Percentiles rank a stretch among this genome's conserved stretches.
These are phyloP conservation scores for Chelonia mydas DNA, from an alignment of 2,797 vertebrate species.

Conservation along the genomic window DNA sequence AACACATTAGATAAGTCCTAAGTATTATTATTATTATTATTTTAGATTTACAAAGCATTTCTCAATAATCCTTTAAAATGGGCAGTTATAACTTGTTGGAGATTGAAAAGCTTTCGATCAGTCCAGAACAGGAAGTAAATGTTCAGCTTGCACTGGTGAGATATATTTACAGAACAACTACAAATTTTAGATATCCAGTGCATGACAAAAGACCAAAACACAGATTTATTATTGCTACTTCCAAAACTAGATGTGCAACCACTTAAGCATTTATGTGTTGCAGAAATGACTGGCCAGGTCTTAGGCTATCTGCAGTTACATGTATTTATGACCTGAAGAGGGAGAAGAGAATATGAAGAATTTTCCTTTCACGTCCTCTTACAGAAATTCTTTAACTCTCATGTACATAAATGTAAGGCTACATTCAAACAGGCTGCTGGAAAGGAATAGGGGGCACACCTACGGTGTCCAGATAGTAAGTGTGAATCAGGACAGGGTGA, in stretches of 20 bases:
- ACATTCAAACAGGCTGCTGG: not conserved
- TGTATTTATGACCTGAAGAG: conserved; percentile 6
- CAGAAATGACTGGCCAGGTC: not conserved
- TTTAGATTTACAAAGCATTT: conserved; percentile 22
- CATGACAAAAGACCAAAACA: not conserved
- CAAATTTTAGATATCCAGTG: conserved; percentile 8
- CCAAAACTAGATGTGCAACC: not conserved
- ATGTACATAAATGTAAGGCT: not conserved
- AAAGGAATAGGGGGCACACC: not conserved
- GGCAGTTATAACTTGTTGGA: conserved; percentile 48
- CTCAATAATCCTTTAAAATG: conserved; percentile 60
- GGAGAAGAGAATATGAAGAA: not conserved
- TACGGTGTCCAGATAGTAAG: not conserved
- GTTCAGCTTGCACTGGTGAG: conserved; percentile 26
- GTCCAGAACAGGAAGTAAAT: conserved; percentile 43
- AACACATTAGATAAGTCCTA: conserved; percentile 13
- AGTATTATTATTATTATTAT: conserved; percentile 35
- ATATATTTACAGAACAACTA: not conserved
- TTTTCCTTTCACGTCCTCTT: not conserved
- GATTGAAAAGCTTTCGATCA: conserved; percentile 51
- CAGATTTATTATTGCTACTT: conserved; percentile 43
- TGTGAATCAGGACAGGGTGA: not conserved
- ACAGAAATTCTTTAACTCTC: not conserved
- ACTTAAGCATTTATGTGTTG: conserved; percentile 31
- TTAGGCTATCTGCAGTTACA: not conserved